phyloP scores from a whole-genome alignment of 2,113 vertebrate genomes.

The Collichthys lucidus region DNA sequence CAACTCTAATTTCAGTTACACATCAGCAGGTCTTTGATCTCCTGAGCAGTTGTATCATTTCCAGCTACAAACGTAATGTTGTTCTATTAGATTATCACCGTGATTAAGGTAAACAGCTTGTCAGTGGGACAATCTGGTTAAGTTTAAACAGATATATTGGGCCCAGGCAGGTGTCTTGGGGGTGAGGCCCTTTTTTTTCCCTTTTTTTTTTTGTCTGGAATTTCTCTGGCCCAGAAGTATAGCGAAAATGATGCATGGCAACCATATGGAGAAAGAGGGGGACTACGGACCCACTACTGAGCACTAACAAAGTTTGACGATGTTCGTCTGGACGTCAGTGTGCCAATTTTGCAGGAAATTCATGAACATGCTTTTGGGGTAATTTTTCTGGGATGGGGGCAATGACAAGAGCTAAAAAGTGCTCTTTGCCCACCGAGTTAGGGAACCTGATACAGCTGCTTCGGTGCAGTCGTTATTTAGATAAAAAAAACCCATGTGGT shows the following conservation, averaged over 20 bases:
- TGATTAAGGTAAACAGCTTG: conserved; percentile 75
- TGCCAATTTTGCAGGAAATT: conserved; percentile 76
- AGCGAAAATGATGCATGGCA: conserved; percentile 70
- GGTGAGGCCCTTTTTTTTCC: conserved; percentile 25
- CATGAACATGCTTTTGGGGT: conserved; percentile 72
- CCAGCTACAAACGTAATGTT: conserved; percentile 66
- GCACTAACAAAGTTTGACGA: conserved; percentile 82
- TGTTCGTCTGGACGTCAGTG: conserved; percentile 79
- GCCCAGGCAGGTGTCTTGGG: conserved; percentile 69
- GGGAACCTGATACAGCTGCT: conserved; percentile 75
- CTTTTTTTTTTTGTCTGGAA: conserved; percentile 46
- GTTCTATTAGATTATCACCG: conserved; percentile 70
- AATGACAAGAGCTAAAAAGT: conserved; percentile 71
- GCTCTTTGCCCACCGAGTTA: conserved; percentile 59
- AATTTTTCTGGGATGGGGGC: conserved; percentile 65
- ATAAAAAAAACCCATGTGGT: conserved; percentile 80
- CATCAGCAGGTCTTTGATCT: conserved; percentile 60
- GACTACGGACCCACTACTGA: conserved; percentile 46
- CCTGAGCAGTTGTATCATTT: conserved; percentile 36
- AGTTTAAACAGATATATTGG: conserved; percentile 61
- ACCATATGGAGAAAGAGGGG: conserved; percentile 65
- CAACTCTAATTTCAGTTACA: conserved; percentile 45
- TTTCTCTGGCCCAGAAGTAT: conserved; percentile 52
- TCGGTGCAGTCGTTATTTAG: conserved; percentile 79
- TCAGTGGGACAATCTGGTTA: conserved; percentile 60